Evolutionary conservation across 2,888 invertebrate genomes (phyloP).

Genomic region (Caenorhabditis panamensis): DNA sequence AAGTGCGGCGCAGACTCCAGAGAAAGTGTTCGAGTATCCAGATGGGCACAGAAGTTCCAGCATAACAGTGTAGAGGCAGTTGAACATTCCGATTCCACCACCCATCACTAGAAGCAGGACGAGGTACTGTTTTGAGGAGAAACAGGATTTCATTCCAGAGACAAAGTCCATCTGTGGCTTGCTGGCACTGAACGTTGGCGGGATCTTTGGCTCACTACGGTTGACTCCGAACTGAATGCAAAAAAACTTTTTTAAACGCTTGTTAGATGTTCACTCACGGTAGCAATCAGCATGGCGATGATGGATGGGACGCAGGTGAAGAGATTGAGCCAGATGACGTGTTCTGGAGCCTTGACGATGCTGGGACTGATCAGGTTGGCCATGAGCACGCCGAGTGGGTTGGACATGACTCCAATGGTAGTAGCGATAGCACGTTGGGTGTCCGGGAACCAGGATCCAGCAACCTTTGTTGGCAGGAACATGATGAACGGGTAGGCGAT

Average conservation of each 20-base stretch:
- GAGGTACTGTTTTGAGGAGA: slow-evolving; percentile 75
- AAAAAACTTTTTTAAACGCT: too few relatives aligned
- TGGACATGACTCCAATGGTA: slow-evolving; percentile 81
- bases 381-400: slow-evolving; percentile 79
- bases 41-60: slow-evolving; percentile 83
- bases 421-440: slow-evolving; percentile 83
- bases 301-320: slow-evolving; percentile 76
- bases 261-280: slow-evolving; percentile 54
- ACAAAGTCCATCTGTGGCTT: slow-evolving; percentile 77
- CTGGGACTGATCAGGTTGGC: slow-evolving; percentile 79
- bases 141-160: slow-evolving; percentile 73
- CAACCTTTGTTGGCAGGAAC: slow-evolving; percentile 83
- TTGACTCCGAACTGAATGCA: slow-evolving; percentile 71
- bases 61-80: slow-evolving; percentile 81
- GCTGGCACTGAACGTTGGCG: slow-evolving; percentile 79
- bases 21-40: slow-evolving; percentile 83
- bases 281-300: slow-evolving; percentile 66
- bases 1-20: slow-evolving; percentile 79
- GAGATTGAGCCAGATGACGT: slow-evolving; percentile 77
- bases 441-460: slow-evolving; percentile 81
- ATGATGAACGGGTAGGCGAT: slow-evolving; percentile 83
- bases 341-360: slow-evolving; percentile 71
- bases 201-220: slow-evolving; percentile 79
- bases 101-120: slow-evolving; percentile 80
- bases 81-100: slow-evolving; percentile 81